Evolutionary conservation across 2,113 vertebrate species (phyloP).

Genomic region (Cygnus buccinator): DNA sequence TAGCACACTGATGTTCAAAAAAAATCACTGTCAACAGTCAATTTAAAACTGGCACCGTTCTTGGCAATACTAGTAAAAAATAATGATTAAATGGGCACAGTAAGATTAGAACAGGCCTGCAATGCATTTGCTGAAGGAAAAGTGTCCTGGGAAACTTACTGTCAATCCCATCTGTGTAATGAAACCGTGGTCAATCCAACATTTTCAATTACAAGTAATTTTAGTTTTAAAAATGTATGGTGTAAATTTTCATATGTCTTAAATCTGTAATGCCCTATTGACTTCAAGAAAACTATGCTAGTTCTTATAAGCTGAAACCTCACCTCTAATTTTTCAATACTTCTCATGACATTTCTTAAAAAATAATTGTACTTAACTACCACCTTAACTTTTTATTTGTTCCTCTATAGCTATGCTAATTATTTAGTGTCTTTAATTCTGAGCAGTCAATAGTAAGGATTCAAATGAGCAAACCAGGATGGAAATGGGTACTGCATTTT

Average conservation of each 20-base stretch:
- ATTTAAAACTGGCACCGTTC: neutral
- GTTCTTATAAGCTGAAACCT: neutral
- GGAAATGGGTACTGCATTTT: neutral
- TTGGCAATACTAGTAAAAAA: conserved; percentile 7
- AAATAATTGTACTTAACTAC: neutral
- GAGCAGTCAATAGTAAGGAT: neutral
- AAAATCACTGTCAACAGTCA: conserved; percentile 37
- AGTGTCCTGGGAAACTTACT: neutral
- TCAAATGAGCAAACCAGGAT: neutral
- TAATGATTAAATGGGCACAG: neutral
- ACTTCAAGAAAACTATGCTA: neutral
- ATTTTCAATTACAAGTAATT: neutral
- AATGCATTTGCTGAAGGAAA: neutral
- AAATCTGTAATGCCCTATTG: neutral
- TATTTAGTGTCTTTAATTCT: neutral
- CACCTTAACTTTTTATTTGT: neutral
- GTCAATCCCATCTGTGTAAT: neutral
- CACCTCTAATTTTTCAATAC: neutral
- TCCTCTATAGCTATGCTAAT: neutral
- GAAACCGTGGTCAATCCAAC: neutral
- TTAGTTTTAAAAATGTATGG: neutral
- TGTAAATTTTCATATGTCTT: neutral
- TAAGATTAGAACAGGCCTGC: neutral
- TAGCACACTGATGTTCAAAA: conserved; percentile 48
- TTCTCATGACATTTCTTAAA: neutral